Conservation (phyloP, 2,797 vertebrate genomes). For the Sus cebifrons region DNA sequence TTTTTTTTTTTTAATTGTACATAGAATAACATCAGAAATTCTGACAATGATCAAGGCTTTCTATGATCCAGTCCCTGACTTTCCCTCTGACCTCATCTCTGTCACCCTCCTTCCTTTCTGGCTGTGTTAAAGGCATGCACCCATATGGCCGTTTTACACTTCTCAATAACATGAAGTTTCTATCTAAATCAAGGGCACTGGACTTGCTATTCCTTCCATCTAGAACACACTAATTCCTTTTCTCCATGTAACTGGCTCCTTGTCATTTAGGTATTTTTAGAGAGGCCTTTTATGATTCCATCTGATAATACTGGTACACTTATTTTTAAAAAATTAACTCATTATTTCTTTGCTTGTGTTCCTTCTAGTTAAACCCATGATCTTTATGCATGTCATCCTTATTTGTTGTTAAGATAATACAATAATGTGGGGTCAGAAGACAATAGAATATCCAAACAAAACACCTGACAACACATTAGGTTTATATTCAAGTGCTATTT, state of each 20-base stretch:
- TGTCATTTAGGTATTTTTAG: not conserved
- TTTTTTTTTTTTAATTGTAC: not conserved
- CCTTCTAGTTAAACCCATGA: slow-evolving; percentile 16
- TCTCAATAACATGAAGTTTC: not conserved
- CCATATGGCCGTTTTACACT: not conserved
- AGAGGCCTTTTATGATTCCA: not conserved
- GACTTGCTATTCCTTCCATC: not conserved
- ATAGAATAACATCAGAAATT: not conserved
- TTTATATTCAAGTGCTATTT: slow-evolving; percentile 70
- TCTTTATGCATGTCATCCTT: not conserved
- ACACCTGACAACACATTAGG: not conserved
- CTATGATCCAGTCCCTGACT: not conserved
- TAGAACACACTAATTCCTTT: not conserved
- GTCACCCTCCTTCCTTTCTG: not conserved
- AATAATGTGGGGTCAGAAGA: not conserved
- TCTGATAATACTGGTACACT: not conserved
- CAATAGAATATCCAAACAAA: slow-evolving; percentile 17
- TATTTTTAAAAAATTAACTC: not conserved
- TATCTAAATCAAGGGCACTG: not conserved
- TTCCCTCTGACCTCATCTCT: not conserved
- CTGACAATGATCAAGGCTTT: not conserved
- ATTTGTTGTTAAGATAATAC: slow-evolving; percentile 19
- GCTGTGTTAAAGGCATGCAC: not conserved
- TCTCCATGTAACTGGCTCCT: not conserved
- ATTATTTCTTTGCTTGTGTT: slow-evolving; percentile 42